A percentile compares a stretch with the other conserved stretches of the same genome.
phyloP scores from a whole-genome alignment of 2,113 vertebrate genomes.

The Neofelis nebulosa region DNA sequence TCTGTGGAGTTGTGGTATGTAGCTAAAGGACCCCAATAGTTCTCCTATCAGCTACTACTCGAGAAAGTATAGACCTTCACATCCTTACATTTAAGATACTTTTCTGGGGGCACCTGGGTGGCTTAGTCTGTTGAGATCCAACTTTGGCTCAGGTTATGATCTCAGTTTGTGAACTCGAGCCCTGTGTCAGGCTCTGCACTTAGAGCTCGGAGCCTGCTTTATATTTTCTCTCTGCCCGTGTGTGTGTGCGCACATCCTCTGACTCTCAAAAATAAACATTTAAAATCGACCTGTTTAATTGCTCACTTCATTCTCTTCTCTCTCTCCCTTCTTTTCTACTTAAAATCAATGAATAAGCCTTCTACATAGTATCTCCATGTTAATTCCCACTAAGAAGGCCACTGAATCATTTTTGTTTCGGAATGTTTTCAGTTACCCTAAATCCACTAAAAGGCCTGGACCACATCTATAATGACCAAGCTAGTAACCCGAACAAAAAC shows the following conservation, averaged over 20 bases:
- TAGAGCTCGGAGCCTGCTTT: too few species aligned
- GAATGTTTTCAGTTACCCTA: conserved; percentile 2
- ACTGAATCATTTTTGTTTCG: not conserved
- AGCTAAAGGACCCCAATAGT: not conserved
- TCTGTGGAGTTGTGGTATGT: not conserved
- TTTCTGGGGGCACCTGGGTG: too few species aligned
- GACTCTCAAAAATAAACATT: not conserved
- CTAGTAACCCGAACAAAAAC: not conserved
- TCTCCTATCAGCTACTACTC: not conserved
- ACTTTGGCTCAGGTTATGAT: too few species aligned
- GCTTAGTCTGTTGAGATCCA: too few species aligned
- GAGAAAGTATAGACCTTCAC: not conserved
- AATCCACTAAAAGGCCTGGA: not conserved
- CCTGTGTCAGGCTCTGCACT: too few species aligned
- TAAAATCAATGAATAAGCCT: not conserved
- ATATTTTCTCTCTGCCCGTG: too few species aligned
- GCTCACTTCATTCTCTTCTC: not conserved
- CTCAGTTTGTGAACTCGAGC: too few species aligned
- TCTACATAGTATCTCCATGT: not conserved
- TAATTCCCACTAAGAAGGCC: not conserved
- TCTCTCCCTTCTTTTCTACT: not conserved
- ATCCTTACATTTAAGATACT: not conserved
- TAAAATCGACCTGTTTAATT: not conserved
- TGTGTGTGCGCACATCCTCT: too few species aligned
- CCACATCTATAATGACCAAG: not conserved